Base-by-base conservation (phyloP, 1,140 invertebrate species). In the Neodiprion lecontei region DNA sequence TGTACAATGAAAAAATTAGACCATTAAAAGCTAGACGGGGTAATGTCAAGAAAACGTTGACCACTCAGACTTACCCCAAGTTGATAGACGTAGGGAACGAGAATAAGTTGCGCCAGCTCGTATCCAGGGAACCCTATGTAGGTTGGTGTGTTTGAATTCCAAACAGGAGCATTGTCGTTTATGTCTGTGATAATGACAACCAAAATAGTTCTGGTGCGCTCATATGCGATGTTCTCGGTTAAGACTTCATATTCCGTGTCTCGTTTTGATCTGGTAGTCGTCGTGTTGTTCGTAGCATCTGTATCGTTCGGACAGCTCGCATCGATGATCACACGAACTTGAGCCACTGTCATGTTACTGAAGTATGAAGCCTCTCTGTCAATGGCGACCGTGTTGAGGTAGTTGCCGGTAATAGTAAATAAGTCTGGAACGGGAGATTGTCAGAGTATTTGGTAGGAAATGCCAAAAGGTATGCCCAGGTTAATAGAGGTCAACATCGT, bases 301-400 rank as follows among this genome's bases (percentile, higher is more conserved):
- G 61, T 14, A 69, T 69, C 67, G 40, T 69, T 69, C 12, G 67
- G 67, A 69, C 67, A 69, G 67, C 21, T 69, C 67, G 40, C 40
- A 47, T 69, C 67, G 7, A 69, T 69, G 12, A 69, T 47, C 21
- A 69, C 40, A 47, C 67, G 67, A 69, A 69, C 67, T 69, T 69
- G 67, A 69, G 67, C 67, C 10, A 69, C 67, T 23, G 17, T 21
- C 67, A 69, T 69, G 11, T 69, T 21, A 7, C 40, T 47, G n/a
- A 69, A 69, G 67, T 69, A 69, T 11, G 67, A 69, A 12, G 67
- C 17, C 67, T 69, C 67, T 69, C 67, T 69, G 40, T 69, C 67
- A 21, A 69, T 69, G 21, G 17, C 67, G 67, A 21, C 21, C 12
- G 67, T 12, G 40, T 69, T 69, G 11, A 69, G 21, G 21, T 11